These are phyloP conservation scores for Saguinus imperator DNA, from an alignment of 2,113 vertebrate species.

Conservation along the genomic window DNA sequence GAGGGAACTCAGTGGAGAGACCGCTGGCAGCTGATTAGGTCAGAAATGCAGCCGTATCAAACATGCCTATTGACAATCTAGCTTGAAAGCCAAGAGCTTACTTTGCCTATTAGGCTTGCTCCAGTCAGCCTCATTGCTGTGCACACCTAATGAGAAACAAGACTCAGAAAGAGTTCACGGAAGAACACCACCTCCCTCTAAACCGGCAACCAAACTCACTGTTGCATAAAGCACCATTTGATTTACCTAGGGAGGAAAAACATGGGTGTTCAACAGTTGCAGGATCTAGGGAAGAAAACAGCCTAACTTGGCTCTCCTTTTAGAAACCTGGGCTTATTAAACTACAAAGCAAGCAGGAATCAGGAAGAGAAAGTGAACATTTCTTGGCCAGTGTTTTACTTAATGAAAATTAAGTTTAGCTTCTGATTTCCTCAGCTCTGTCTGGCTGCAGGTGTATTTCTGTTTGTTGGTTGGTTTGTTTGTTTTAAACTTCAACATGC, in stretches of 20 bases:
- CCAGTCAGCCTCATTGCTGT: not conserved
- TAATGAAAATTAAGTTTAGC: not conserved
- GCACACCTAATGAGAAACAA: conserved; percentile 53
- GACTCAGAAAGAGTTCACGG: not conserved
- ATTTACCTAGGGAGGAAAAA: not conserved
- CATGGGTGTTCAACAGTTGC: not conserved
- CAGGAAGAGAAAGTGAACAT: not conserved
- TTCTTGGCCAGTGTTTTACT: not conserved
- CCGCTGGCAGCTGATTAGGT: conserved; percentile 37
- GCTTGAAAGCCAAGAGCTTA: conserved; percentile 41
- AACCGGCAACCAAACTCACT: not conserved
- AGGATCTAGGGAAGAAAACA: not conserved
- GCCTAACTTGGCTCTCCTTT: not conserved
- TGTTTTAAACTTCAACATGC: not conserved
- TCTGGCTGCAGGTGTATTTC: not conserved
- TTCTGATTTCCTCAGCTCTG: not conserved
- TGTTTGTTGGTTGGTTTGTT: not conserved
- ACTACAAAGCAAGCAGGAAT: not conserved
- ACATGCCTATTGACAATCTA: conserved; percentile 4
- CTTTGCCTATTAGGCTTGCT: conserved; percentile 23
- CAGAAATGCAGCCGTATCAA: conserved; percentile 29
- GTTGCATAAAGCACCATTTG: conserved; percentile 11
- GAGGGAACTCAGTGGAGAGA: conserved; percentile 37
- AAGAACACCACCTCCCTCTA: not conserved
- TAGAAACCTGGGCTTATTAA: not conserved